These are phyloP conservation scores for Trachurus trachurus DNA, from an alignment of 2,797 vertebrate genomes.

Conservation along the genomic window DNA sequence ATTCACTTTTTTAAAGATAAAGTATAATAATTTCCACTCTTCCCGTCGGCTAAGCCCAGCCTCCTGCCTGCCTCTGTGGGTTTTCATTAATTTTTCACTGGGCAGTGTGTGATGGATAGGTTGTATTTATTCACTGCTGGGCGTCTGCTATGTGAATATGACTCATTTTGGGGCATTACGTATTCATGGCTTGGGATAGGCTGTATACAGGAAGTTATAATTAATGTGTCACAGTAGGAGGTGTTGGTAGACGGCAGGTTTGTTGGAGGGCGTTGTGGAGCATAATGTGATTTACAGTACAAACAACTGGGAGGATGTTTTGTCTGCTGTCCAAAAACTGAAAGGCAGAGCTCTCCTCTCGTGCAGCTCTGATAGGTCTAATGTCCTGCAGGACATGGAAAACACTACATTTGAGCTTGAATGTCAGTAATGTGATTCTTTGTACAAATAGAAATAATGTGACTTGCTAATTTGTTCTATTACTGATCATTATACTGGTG, in stretches of 20 bases:
- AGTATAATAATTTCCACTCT: constrained; percentile 72
- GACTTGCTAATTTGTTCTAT: constrained; percentile 19
- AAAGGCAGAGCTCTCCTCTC: constrained; percentile 42
- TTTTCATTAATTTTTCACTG: constrained; percentile 97
- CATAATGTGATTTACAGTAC: constrained; percentile 92
- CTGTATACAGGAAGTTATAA: constrained; percentile 95
- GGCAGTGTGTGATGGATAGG: constrained; percentile 93
- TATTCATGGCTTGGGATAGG: constrained; percentile 99
- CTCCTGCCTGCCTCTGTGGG: constrained; percentile 81
- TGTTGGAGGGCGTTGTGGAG: constrained; percentile 92
- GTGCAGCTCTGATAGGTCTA: constrained; percentile 20
- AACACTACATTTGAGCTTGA: neutral
- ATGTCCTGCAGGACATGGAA: constrained; percentile 29
- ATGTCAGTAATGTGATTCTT: constrained; percentile 23
- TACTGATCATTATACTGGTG: constrained; percentile 11
- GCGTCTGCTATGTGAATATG: constrained; percentile 96
- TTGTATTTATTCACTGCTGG: constrained; percentile 98
- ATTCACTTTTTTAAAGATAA: constrained; percentile 63
- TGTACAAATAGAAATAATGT: constrained; percentile 7
- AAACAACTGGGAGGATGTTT: constrained; percentile 84
- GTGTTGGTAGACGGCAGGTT: constrained; percentile 90
- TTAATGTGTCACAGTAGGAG: constrained; percentile 97
- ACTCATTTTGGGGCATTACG: constrained; percentile 98
- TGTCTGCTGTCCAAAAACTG: constrained; percentile 73
- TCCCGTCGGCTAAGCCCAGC: constrained; percentile 68